Evolutionary conservation across 2,797 vertebrate species (phyloP).

Genomic region (Caiman crocodilus): DNA sequence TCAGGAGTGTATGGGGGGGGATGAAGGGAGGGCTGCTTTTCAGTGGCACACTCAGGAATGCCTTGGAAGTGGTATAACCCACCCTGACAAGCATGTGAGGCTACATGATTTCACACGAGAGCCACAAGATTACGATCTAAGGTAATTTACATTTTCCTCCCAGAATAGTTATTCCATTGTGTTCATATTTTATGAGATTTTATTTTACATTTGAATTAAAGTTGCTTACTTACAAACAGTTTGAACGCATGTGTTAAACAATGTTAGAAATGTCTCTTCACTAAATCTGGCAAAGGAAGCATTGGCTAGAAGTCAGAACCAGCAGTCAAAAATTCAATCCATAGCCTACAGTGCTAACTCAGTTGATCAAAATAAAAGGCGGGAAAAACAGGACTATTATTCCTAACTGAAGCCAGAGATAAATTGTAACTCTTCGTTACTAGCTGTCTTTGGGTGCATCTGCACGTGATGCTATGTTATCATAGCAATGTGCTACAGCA

Average conservation of each 20-base stretch:
- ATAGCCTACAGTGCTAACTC: conserved; percentile 33
- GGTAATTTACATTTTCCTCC: background rate
- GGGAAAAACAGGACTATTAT: background rate
- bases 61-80: too few species aligned
- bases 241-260: background rate
- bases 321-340: conserved; percentile 5
- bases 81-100: background rate
- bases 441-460: background rate
- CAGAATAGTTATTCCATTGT: background rate
- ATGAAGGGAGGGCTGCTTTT: too few species aligned
- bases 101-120: background rate
- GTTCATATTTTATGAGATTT: conserved; percentile 16
- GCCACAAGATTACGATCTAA: background rate
- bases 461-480: too few species aligned
- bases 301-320: background rate
- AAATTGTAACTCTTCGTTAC: background rate
- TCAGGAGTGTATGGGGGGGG: too few species aligned
- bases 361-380: background rate
- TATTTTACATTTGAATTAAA: conserved; percentile 25
- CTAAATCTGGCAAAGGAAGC: conserved; percentile 13
- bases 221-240: background rate
- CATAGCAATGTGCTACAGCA: too few species aligned
- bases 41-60: too few species aligned
- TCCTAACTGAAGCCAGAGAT: conserved; percentile 19
- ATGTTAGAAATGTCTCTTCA: background rate